Base-by-base conservation (phyloP, 1,140 invertebrate genomes). In the Antheraea pernyi region DNA sequence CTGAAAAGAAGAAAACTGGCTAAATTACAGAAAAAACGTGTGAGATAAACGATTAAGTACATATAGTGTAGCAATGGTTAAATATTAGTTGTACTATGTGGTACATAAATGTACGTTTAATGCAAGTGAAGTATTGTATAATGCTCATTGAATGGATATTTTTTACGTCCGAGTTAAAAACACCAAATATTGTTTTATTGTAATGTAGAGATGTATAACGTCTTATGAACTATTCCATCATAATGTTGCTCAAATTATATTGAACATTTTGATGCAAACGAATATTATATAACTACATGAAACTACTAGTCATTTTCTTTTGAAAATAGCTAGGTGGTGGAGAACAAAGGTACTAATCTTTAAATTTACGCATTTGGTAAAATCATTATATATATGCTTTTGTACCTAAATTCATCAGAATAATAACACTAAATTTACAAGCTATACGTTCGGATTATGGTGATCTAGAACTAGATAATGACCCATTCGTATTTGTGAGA, bases 1-100 rank as follows among this genome's bases (percentile, higher is more conserved):
- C 91, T 98, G 72, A 99, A 99, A 90, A 94, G 97, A 77, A 95
- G 97, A 89, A 99, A 99, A 93, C 93, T 97, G 65, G 96, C 96
- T 59, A 98, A 98, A 93, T 93, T 97, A 77, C 94, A 95, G 75
- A 96, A 96, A 78, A 97, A 97, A 83, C 94, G 96, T 80, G 94
- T 93, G 67, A 93, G 91, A 93, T 93, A 93, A 91, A 88, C 76
- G 65, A 70, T 70, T 30, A 30, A 30, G 42, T 42, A n/a, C 30
- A 70, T n/a, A n/a, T 19, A 19, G 19, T 46, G 19, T 61, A 64
- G 70, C 62, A 65, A 48, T 61, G 48, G 39, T 48, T 66, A 69
- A 18, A 67, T 59, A 59, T 68, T 36, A 68, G 61, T 68, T 72
- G 68, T 76, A 72, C 65, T 67, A 58, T 72, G 62, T 53, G 69